Evolutionary conservation across 2,888 invertebrate species (phyloP).

Genomic region (Erebia palarica): DNA sequence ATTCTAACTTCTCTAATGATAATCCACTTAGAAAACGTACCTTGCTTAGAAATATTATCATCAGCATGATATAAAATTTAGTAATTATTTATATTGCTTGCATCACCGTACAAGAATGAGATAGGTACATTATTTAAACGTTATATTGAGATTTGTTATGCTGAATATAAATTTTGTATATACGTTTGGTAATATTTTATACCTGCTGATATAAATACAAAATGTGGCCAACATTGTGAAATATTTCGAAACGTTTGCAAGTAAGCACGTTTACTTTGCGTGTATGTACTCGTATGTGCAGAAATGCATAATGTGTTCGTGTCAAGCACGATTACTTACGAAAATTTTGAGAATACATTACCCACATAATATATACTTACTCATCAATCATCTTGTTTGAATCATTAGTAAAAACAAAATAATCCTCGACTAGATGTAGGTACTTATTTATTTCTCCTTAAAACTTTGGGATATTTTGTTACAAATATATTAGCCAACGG

Average conservation of each 20-base stretch:
- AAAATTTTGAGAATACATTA: constrained; percentile 5
- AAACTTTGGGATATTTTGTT: too few species aligned
- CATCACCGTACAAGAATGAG: too few species aligned
- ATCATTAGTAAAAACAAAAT: neutral
- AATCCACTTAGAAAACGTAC: neutral
- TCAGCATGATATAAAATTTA: too few species aligned
- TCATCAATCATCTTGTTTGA: constrained; percentile 6
- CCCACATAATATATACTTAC: neutral
- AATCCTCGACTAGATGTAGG: too few species aligned
- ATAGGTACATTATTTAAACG: too few species aligned
- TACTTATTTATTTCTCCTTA: too few species aligned
- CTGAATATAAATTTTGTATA: neutral
- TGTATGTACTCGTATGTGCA: neutral
- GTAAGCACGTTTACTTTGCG: neutral
- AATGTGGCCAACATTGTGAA: neutral
- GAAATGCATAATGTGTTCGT: constrained; percentile 14
- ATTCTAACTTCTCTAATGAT: neutral
- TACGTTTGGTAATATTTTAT: constrained; percentile 1
- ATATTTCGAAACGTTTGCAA: constrained; percentile 14
- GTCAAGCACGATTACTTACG: constrained; percentile 11
- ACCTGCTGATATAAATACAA: neutral
- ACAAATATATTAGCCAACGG: too few species aligned
- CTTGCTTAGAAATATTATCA: too few species aligned
- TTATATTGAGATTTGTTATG: neutral
- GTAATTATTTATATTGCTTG: neutral